Evolutionary conservation across 2,113 vertebrate genomes (phyloP).

Genomic region (Peromyscus maniculatus): DNA sequence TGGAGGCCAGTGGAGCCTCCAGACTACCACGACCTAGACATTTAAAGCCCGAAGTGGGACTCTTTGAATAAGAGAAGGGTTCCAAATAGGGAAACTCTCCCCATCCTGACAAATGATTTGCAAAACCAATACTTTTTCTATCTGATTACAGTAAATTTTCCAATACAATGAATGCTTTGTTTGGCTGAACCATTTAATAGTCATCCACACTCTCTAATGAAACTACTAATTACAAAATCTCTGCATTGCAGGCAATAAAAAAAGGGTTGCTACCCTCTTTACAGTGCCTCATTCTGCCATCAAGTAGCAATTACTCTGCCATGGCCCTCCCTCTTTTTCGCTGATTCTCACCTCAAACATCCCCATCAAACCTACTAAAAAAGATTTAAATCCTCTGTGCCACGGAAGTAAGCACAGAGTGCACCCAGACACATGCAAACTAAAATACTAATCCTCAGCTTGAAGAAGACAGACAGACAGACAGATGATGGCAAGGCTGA

Average conservation of each 20-base stretch:
- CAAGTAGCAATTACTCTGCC: slow-evolving; percentile 70
- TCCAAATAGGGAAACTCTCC: slow-evolving; percentile 43
- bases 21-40: neutral
- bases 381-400: neutral
- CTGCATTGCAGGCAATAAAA: slow-evolving; percentile 77
- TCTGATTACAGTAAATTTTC: slow-evolving; percentile 83
- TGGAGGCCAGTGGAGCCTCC: neutral
- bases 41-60: neutral
- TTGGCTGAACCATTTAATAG: slow-evolving; percentile 78
- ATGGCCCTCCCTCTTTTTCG: neutral
- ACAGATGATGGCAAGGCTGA: neutral
- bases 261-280: slow-evolving; percentile 77
- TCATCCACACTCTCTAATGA: slow-evolving; percentile 75
- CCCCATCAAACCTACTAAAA: slow-evolving; percentile 25
- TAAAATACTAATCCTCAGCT: neutral
- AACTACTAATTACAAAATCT: slow-evolving; percentile 82
- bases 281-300: slow-evolving; percentile 48
- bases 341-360: slow-evolving; percentile 58
- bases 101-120: slow-evolving; percentile 64
- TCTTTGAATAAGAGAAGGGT: slow-evolving; percentile 17
- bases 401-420: neutral
- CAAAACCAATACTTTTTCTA: slow-evolving; percentile 78
- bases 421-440: neutral
- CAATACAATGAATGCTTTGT: slow-evolving; percentile 80
- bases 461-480: neutral